Conservation (phyloP, 2,797 vertebrate genomes). For the Brotula barbata region DNA sequence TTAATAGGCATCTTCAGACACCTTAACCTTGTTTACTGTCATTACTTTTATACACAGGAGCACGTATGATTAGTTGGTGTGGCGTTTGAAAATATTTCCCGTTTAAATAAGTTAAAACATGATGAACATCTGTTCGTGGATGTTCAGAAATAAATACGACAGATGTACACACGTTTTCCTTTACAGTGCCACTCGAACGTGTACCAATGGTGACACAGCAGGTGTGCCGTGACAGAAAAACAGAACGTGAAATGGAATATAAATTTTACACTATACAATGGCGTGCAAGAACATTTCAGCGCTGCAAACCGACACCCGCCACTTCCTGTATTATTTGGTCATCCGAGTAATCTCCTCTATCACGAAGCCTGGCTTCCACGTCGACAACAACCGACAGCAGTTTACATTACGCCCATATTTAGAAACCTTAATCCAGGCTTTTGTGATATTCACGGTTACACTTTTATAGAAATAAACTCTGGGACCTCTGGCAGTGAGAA, state of each 20-base stretch:
- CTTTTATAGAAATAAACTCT: neutral
- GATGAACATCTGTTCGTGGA: neutral
- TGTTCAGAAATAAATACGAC: constrained; percentile 51
- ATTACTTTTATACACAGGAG: constrained; percentile 28
- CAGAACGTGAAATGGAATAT: constrained; percentile 30
- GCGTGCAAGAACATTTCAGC: constrained; percentile 7
- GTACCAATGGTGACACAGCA: constrained; percentile 15
- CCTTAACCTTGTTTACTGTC: constrained; percentile 3
- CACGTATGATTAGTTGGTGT: constrained; percentile 2
- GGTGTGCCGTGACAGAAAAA: constrained; percentile 11
- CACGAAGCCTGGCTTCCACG: constrained; percentile 42
- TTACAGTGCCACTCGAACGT: neutral
- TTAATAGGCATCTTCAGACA: constrained; percentile 61
- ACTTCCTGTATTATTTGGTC: constrained; percentile 35
- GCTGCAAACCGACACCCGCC: constrained; percentile 8
- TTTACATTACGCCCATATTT: constrained; percentile 39
- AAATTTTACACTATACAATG: constrained; percentile 31
- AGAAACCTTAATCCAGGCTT: constrained; percentile 19
- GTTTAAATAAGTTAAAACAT: constrained; percentile 55
- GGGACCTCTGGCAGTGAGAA: constrained; percentile 19
- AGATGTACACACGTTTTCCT: constrained; percentile 24
- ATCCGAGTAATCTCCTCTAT: constrained; percentile 32
- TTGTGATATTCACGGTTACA: neutral
- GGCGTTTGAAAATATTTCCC: constrained; percentile 2
- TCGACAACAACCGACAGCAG: constrained; percentile 20